Conservation (phyloP, 1,140 invertebrate genomes). For the Drosophila lacteicornis region DNA sequence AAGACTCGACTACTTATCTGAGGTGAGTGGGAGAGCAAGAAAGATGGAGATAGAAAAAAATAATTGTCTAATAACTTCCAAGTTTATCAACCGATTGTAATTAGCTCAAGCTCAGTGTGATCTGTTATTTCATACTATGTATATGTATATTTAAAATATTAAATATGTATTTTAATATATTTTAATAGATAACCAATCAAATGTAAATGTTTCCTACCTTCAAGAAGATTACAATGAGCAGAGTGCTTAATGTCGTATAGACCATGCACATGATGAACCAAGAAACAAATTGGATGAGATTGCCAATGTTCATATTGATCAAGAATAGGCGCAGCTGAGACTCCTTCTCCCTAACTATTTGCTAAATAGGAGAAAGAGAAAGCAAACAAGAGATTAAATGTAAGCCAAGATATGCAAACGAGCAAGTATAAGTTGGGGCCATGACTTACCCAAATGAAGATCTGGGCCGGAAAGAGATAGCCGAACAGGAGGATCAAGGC, state of each 20-base stretch:
- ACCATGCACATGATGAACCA: constrained; percentile 52
- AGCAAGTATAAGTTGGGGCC: no score
- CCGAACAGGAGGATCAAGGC: constrained; percentile 52
- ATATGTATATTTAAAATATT: no score
- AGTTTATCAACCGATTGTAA: no score
- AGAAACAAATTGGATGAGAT: constrained; percentile 42
- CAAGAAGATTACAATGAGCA: not conserved
- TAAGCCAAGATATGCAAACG: no score
- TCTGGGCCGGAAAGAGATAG: constrained; percentile 59
- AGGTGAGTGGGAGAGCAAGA: no score
- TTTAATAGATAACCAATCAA: no score
- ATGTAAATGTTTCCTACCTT: constrained; percentile 43
- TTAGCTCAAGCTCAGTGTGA: no score
- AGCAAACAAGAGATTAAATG: not conserved
- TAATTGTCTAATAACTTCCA: no score
- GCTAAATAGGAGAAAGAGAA: constrained; percentile 17
- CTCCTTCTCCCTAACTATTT: constrained; percentile 61
- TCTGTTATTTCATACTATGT: no score
- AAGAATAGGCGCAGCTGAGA: constrained; percentile 42
- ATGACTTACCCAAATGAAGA: constrained; percentile 50
- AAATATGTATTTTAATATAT: no score
- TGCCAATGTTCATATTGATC: constrained; percentile 68
- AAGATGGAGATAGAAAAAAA: no score
- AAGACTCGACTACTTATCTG: no score
- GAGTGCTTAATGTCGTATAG: constrained; percentile 33